Base-by-base conservation (phyloP, 2,113 vertebrate species). In the Hirundichthys speculiger region DNA sequence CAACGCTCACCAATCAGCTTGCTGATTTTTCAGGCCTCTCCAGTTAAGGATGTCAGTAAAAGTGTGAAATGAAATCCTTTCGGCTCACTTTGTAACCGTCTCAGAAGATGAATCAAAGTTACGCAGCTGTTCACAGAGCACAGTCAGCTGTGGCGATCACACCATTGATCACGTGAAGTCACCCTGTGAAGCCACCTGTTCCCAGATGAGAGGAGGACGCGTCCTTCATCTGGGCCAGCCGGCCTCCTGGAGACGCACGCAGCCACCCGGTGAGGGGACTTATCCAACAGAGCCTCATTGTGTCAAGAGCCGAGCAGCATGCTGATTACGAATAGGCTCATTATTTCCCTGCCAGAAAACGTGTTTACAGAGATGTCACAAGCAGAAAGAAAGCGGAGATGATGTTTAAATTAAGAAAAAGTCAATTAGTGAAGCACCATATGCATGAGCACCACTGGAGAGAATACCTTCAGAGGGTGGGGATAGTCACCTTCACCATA, bases 181-280 rank as follows among this genome's bases (percentile, higher is more conserved):
- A 82, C 79, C 83, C 87, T 89, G 91, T 69, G 88, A 87, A 59
- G 73, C 86, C 82, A 90, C 78, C 88, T 91, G 89, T 89, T 92
- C 88, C 78, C 79, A 78, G 83, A 83, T 75, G 79, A 79, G 75
- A 75, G 73, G 80, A 82, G 70, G 83, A 69, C 67, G 30, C 71
- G 86, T 88, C 89, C 90, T 88, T 89, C 88, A 84, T 82, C 59
- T 61, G 49, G 73, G 66, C 68, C 71, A 75, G 55, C 62, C 77
- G 71, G 62, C 74, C 82, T 88, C 79, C 73, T 74, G 70, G 57
- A 82, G 75, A 77, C 82, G 69, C 64, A 61, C 66, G 49, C 73
- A 78, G 71, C 69, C 73, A 73, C 82, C 83, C 83, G 74, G 83
- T 67, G 85, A 83, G 82, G 80, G 82, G 75, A 78, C 78, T 85